Evolutionary conservation across 2,888 invertebrate genomes (phyloP).

Genomic region (Zhengitettix transpicula): DNA sequence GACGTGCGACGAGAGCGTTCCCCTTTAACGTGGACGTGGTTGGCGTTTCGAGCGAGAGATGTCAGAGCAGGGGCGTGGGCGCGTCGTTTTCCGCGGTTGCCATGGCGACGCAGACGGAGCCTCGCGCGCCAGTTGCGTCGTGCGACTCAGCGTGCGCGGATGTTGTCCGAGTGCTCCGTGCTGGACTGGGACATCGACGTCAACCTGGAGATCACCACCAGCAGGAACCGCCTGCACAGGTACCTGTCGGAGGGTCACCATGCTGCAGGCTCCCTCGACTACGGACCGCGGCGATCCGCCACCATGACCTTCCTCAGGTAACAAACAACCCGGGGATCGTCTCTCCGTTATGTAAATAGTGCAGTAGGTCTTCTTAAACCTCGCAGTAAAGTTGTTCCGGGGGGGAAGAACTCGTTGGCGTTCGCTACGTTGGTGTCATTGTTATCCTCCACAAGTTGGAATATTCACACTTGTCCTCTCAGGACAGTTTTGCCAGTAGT

Average conservation of each 20-base stretch:
- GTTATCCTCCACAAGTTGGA: too few species aligned
- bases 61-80: not conserved
- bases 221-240: constrained; percentile 10
- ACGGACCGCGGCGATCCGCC: constrained; percentile 10
- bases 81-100: not conserved
- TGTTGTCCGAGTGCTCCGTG: not conserved
- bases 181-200: constrained; percentile 14
- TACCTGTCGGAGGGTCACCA: constrained; percentile 13
- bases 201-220: constrained; percentile 12
- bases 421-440: too few species aligned
- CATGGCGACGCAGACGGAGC: not conserved
- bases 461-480: too few species aligned
- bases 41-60: not conserved
- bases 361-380: too few species aligned
- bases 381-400: too few species aligned
- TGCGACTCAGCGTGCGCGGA: not conserved
- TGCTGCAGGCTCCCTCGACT: constrained; percentile 5
- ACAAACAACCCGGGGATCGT: not conserved
- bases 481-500: too few species aligned
- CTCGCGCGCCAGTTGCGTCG: not conserved
- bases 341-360: too few species aligned
- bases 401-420: too few species aligned
- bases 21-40: not conserved
- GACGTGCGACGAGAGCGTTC: too few species aligned
- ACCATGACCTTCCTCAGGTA: constrained; percentile 8